These are phyloP conservation scores for Chionodraco myersi DNA, from an alignment of 2,113 vertebrate genomes.

Conservation along the genomic window DNA sequence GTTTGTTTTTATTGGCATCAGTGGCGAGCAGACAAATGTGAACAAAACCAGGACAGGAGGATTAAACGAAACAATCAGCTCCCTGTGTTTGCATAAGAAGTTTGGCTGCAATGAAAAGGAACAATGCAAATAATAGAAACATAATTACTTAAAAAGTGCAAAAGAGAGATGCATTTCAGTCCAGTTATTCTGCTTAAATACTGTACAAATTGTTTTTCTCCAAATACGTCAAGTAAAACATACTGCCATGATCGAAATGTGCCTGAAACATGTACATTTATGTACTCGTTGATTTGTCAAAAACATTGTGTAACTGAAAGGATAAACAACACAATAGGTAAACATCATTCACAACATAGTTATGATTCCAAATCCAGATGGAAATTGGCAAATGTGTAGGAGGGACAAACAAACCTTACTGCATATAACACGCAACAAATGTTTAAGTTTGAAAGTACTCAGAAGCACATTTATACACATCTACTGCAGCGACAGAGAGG, in stretches of 20 bases:
- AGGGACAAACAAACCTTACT: background rate
- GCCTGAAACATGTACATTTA: slow-evolving; percentile 37
- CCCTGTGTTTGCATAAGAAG: slow-evolving; percentile 74
- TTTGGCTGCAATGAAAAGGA: slow-evolving; percentile 57
- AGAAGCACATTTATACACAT: background rate
- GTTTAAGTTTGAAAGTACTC: slow-evolving; percentile 10
- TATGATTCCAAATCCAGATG: too few species aligned
- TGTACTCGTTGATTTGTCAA: too few species aligned
- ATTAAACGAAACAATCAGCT: slow-evolving; percentile 40
- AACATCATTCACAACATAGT: background rate
- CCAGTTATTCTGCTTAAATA: slow-evolving; percentile 60
- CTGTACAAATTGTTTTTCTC: slow-evolving; percentile 53
- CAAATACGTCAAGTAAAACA: slow-evolving; percentile 20
- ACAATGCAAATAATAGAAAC: slow-evolving; percentile 17
- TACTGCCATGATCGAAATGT: slow-evolving; percentile 15
- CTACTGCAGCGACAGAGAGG: background rate
- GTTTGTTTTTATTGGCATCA: slow-evolving; percentile 83
- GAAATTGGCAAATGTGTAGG: too few species aligned
- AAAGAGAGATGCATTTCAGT: slow-evolving; percentile 38
- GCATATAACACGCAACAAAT: slow-evolving; percentile 5
- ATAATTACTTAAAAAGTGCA: slow-evolving; percentile 59
- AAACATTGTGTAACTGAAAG: too few species aligned
- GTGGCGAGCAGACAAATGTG: slow-evolving; percentile 60
- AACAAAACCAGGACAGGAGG: slow-evolving; percentile 55
- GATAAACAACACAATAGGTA: background rate